These are phyloP conservation scores for Megaleporinus macrocephalus DNA, from an alignment of 2,113 vertebrate species.

Conservation along the genomic window DNA sequence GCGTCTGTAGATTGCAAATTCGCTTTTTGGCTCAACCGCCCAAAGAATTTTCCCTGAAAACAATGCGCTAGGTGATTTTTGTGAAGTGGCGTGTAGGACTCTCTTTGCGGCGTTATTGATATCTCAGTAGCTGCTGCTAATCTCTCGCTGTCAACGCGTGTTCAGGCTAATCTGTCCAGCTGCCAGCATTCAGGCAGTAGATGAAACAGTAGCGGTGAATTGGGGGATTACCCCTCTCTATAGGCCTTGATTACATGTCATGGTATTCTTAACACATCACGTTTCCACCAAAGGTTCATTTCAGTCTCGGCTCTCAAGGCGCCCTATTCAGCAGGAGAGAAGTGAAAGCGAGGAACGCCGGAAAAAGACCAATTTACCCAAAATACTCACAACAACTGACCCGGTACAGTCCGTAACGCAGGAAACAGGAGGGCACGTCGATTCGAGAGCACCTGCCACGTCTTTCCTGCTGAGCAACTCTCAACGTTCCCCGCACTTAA, in stretches of 20 bases:
- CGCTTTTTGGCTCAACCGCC: slow-evolving; percentile 39
- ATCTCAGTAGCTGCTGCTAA: background rate
- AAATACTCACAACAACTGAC: background rate
- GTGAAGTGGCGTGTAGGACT: background rate
- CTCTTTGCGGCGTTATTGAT: background rate
- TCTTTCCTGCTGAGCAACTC: too few species aligned
- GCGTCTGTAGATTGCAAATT: slow-evolving; percentile 35
- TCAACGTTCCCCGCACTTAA: too few species aligned
- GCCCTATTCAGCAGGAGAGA: background rate
- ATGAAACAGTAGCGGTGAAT: slow-evolving; percentile 6
- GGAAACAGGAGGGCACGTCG: background rate
- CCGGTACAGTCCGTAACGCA: background rate
- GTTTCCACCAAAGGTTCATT: background rate
- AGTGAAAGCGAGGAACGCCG: background rate
- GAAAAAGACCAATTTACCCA: background rate
- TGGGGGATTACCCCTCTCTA: background rate
- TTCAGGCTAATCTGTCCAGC: slow-evolving; percentile 18
- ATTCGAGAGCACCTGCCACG: background rate
- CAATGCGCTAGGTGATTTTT: background rate
- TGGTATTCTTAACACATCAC: slow-evolving; percentile 4
- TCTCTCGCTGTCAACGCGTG: background rate
- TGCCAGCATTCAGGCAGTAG: background rate
- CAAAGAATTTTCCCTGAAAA: slow-evolving; percentile 39
- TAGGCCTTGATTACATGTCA: slow-evolving; percentile 12
- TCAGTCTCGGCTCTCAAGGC: background rate